Evolutionary conservation across 1,140 invertebrate genomes (phyloP).

Genomic region (Euwallacea fornicatus): DNA sequence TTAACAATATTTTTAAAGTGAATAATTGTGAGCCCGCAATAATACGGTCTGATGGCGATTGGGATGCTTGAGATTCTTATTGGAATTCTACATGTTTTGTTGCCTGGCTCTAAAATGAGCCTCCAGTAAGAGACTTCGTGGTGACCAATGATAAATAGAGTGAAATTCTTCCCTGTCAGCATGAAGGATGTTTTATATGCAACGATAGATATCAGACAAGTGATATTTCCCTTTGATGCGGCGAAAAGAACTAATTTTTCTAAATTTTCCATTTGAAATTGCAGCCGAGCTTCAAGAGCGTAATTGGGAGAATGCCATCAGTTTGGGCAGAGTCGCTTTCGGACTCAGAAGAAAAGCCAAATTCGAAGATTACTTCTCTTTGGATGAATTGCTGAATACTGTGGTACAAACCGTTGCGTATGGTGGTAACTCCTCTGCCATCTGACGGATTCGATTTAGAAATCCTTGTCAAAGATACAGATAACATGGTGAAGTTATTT

Average conservation of each 20-base stretch:
- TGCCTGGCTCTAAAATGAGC: conserved; percentile 89
- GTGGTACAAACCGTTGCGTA: conserved; percentile 82
- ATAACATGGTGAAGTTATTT: no score
- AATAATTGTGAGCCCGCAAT: conserved; percentile 80
- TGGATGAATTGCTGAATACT: conserved; percentile 70
- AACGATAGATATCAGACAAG: conserved; percentile 88
- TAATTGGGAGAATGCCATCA: conserved; percentile 94
- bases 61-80: conserved; percentile 78
- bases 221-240: neutral
- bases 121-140: conserved; percentile 85
- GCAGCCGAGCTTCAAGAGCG: conserved; percentile 57
- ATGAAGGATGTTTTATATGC: conserved; percentile 87
- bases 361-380: conserved; percentile 71
- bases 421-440: conserved; percentile 63
- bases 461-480: conserved; percentile 19
- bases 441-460: no score
- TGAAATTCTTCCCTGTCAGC: conserved; percentile 71
- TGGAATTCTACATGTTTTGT: conserved; percentile 80
- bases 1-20: neutral
- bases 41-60: conserved; percentile 93
- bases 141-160: conserved; percentile 92
- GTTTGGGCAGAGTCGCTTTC: conserved; percentile 89
- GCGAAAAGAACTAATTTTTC: no score
- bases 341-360: conserved; percentile 77
- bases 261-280: neutral